These are phyloP conservation scores for Morpho helenor DNA, from an alignment of 2,888 invertebrate genomes.

Conservation along the genomic window DNA sequence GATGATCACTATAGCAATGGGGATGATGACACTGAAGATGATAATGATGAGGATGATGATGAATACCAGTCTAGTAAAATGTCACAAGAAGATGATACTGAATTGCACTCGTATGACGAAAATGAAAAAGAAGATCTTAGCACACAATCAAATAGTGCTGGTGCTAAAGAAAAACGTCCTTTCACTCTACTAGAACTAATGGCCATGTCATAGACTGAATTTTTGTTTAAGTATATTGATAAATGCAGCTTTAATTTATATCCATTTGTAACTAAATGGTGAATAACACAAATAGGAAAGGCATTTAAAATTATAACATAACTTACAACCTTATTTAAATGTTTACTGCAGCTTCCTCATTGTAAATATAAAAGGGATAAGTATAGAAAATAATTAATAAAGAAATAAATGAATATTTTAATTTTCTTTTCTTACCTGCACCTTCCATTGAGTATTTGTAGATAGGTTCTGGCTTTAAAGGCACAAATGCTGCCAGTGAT, in stretches of 20 bases:
- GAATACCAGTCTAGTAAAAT: constrained; percentile 27
- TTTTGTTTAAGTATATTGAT: constrained; percentile 17
- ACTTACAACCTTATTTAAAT: constrained; percentile 9
- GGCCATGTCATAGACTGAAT: constrained; percentile 68
- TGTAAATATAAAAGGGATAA: constrained; percentile 58
- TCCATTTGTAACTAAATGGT: constrained; percentile 17
- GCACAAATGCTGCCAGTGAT: constrained; percentile 90
- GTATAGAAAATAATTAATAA: constrained; percentile 7
- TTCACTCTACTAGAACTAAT: constrained; percentile 65
- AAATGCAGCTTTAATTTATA: constrained; percentile 24
- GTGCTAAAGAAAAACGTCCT: constrained; percentile 44
- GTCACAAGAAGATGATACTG: constrained; percentile 30
- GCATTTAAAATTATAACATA: constrained; percentile 28
- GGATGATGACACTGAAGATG: constrained; percentile 30
- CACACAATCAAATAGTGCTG: constrained; percentile 33
- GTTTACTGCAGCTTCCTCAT: constrained; percentile 31
- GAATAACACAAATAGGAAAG: constrained; percentile 21
- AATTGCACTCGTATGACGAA: constrained; percentile 37
- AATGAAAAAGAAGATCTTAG: constrained; percentile 32
- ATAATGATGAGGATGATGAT: constrained; percentile 35
- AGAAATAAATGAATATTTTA: constrained; percentile 14
- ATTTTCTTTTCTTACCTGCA: constrained; percentile 82
- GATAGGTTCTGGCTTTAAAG: constrained; percentile 89
- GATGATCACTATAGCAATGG: constrained; percentile 33
- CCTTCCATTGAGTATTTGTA: constrained; percentile 96